Evolutionary conservation across 2,113 vertebrate species (phyloP).

Genomic region (Gallinago undulata): DNA sequence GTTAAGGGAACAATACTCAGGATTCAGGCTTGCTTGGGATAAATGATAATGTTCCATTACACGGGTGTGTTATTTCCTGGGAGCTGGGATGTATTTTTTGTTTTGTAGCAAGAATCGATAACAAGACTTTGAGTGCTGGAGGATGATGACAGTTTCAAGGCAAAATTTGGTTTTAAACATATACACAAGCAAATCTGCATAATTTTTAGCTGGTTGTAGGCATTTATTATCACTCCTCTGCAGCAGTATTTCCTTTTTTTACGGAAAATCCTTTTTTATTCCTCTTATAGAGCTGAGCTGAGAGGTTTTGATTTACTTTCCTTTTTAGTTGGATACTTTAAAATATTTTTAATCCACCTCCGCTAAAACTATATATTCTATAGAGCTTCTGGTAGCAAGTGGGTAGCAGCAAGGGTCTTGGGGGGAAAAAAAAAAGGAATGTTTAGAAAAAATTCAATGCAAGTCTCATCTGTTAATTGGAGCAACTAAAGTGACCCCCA

Average conservation of each 20-base stretch:
- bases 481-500: neutral
- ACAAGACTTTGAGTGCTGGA: neutral
- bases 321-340: conserved; percentile 1
- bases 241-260: neutral
- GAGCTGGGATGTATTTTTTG: neutral
- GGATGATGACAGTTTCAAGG: neutral
- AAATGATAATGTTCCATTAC: neutral
- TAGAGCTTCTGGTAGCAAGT: conserved; percentile 5
- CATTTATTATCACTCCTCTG: conserved; percentile 11
- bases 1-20: neutral
- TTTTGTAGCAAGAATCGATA: neutral
- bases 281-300: neutral
- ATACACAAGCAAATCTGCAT: neutral
- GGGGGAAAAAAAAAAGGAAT: neutral
- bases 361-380: neutral
- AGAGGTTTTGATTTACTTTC: neutral
- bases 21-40: neutral
- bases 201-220: neutral
- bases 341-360: neutral
- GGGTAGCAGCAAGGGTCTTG: conserved; percentile 20
- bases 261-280: conserved; percentile 32
- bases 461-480: neutral
- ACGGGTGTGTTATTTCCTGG: neutral
- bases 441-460: conserved; percentile 2
- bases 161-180: neutral